Evolutionary conservation across 2,797 vertebrate species (phyloP), one percentile per base, ranked within the genome.

Genomic region (Neolamprologus multifasciatus): DNA sequence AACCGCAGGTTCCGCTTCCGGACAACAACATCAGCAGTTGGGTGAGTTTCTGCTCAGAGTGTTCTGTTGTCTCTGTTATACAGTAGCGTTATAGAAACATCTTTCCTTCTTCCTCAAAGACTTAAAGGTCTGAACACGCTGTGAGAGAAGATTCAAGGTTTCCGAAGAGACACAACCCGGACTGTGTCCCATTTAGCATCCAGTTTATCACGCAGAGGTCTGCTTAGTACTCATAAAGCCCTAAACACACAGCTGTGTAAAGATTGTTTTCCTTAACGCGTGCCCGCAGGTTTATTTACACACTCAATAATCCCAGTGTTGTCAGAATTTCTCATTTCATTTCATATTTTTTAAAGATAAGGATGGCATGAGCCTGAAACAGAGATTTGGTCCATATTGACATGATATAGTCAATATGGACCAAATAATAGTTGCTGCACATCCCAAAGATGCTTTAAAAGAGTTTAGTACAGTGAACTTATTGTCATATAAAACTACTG

Each of bases 11-110:
- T 89, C 48, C 7, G 10, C 26, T 84, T 74, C 52, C 55, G 52
- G 31, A 3, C 4, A 4, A 29, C 52, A 5, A 26, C 52, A 50
- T 9, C 59, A 1, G 1, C 51, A 10, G 4, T 23, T 33, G 5
- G 91, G 95, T 95, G 78, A 94, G 94, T 95, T 33, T 59, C 0
- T 84, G 3, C 4, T 23, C 3, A 1, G 9, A 36, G 43, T 71
- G 87, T 84, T 76, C 4, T 6, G 3, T 59, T 11, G 1, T 29
- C 3, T 4, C 3, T 31, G 4, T 67, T 64, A 64, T 11, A 4
- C 36, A 55, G 69, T n/a, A 9, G 6, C 3, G 11, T 5, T 8
- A 16, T 29, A 2, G 6, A 38, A 4, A 23, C 23, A 26, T 10
- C 0, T 45, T 45, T 45, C 9, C 9, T 0, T 12, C 0, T 6